Conservation (phyloP, 2,113 vertebrate genomes). For the Tupaia chinensis region DNA sequence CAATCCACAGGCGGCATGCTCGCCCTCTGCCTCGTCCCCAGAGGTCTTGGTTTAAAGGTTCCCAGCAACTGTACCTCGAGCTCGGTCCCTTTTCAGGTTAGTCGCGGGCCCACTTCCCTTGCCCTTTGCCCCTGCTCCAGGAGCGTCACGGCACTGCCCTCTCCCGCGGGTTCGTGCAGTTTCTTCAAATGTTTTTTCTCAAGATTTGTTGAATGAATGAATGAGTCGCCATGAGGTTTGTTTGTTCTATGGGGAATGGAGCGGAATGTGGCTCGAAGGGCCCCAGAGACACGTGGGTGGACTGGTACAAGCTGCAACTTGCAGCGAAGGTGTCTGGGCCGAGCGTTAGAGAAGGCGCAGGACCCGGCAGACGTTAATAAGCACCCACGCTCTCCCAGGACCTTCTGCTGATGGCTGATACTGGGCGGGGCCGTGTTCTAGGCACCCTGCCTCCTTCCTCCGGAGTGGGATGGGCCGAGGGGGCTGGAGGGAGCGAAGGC, state of each 20-base stretch:
- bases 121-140: background rate
- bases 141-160: fast-evolving
- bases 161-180: background rate
- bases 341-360: background rate
- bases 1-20: background rate
- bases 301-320: no score
- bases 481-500: no score
- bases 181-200: background rate
- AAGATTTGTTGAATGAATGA: background rate
- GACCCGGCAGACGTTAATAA: background rate
- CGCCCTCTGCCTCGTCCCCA: background rate
- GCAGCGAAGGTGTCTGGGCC: background rate
- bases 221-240: background rate
- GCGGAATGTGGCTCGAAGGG: background rate
- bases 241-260: background rate
- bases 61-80: background rate
- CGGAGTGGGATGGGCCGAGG: no score
- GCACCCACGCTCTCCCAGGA: fast-evolving
- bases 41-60: background rate
- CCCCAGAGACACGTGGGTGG: background rate
- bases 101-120: background rate
- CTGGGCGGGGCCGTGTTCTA: fast-evolving
- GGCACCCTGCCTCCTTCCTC: background rate
- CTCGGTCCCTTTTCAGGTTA: background rate
- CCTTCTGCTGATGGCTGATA: background rate